These are phyloP conservation scores for Hirtodrosophila duncani DNA, from an alignment of 2,888 invertebrate genomes.

Conservation along the genomic window DNA sequence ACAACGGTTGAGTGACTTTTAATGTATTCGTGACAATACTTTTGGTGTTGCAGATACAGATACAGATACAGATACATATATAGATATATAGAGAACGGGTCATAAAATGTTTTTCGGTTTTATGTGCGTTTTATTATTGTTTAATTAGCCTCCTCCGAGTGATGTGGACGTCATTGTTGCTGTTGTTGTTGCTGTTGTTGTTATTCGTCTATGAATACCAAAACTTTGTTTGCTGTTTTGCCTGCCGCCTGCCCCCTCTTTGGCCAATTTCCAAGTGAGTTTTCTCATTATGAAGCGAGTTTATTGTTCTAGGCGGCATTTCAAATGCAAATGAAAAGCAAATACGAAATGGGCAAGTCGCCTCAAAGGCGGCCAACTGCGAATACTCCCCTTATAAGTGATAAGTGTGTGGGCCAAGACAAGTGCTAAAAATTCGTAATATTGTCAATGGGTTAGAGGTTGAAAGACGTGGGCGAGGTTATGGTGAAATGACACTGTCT, in stretches of 20 bases:
- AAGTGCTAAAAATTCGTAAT: too few species aligned
- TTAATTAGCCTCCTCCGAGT: constrained; percentile 50
- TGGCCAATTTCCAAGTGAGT: constrained; percentile 10
- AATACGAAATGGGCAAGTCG: neutral
- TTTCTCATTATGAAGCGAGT: constrained; percentile 29
- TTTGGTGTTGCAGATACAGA: constrained; percentile 30
- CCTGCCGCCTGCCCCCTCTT: neutral
- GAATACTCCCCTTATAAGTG: too few species aligned
- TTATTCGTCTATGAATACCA: constrained; percentile 31
- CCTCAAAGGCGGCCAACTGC: too few species aligned
- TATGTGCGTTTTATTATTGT: constrained; percentile 65
- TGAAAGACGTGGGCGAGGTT: too few species aligned
- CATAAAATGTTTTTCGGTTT: constrained; percentile 61
- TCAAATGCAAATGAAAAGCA: constrained; percentile 20
- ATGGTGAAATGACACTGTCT: too few species aligned
- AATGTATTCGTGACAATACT: constrained; percentile 71
- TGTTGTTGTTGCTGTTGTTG: neutral
- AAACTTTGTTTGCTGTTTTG: constrained; percentile 26
- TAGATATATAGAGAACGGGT: constrained; percentile 25
- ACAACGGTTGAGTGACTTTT: constrained; percentile 68
- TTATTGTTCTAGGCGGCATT: constrained; percentile 48
- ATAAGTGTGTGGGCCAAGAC: too few species aligned
- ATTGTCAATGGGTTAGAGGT: too few species aligned
- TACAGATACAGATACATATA: too few species aligned
- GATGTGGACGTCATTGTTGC: too few species aligned